Evolutionary conservation across 2,113 vertebrate genomes (phyloP).

Genomic region (Puntigrus tetrazona): DNA sequence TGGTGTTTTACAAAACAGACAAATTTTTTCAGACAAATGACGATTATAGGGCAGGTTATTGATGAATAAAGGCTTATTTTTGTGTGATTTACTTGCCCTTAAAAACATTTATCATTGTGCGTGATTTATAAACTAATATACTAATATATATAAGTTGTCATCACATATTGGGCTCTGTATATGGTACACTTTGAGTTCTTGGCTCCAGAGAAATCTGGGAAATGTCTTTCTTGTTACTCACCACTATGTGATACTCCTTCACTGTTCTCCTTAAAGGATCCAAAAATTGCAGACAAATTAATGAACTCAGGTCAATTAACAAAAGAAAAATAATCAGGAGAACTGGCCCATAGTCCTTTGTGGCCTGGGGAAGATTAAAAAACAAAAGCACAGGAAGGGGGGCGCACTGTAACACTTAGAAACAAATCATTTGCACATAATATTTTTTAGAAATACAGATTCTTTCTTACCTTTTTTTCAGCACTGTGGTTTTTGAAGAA

Average conservation of each 20-base stretch:
- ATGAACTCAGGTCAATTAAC: slow-evolving; percentile 86
- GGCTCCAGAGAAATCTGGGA: background rate
- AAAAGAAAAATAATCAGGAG: slow-evolving; percentile 78
- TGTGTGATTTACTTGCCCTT: too few relatives aligned
- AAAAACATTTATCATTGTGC: too few relatives aligned
- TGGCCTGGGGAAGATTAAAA: slow-evolving; percentile 67
- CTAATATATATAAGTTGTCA: background rate
- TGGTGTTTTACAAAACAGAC: too few relatives aligned
- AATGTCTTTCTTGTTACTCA: slow-evolving; percentile 74
- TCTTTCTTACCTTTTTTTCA: slow-evolving; percentile 79
- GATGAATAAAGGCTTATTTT: too few relatives aligned
- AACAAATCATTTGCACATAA: background rate
- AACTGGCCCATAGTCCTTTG: slow-evolving; percentile 81
- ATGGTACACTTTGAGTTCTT: background rate
- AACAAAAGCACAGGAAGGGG: background rate
- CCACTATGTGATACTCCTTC: slow-evolving; percentile 83
- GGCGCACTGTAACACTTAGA: background rate
- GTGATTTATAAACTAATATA: too few relatives aligned
- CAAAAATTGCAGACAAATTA: slow-evolving; percentile 89
- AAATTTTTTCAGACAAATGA: too few relatives aligned
- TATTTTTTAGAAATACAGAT: slow-evolving; percentile 49
- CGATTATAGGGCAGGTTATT: too few relatives aligned
- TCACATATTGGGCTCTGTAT: background rate
- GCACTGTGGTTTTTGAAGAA: slow-evolving; percentile 81
- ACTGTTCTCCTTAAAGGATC: slow-evolving; percentile 87